Evolutionary conservation across 2,797 vertebrate species (phyloP).

Genomic region (Leptodactylus fallax): DNA sequence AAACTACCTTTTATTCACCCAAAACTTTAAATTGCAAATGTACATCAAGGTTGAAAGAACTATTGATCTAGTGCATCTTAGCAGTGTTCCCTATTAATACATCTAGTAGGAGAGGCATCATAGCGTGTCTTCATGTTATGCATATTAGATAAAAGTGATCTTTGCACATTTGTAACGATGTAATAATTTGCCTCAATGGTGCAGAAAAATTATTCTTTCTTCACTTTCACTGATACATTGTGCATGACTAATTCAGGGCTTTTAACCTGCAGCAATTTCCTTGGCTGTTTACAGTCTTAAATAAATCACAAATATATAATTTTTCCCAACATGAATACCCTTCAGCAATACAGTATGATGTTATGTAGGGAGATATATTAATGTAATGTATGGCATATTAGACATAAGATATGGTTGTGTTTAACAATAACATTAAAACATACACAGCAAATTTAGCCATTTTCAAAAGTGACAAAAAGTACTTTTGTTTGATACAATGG

Average conservation of each 20-base stretch:
- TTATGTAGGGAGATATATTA: not conserved
- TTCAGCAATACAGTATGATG: not conserved
- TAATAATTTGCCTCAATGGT: constrained; percentile 50
- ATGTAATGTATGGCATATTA: not conserved
- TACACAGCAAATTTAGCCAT: not conserved
- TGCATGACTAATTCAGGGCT: constrained; percentile 1
- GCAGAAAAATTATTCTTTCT: constrained; percentile 47
- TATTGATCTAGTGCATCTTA: not conserved
- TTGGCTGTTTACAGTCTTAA: constrained; percentile 1
- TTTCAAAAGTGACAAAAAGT: not conserved
- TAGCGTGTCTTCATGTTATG: constrained; percentile 26
- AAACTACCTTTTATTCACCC: too few relatives aligned
- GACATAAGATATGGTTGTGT: not conserved
- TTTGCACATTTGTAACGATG: constrained; percentile 37
- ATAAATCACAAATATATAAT: constrained; percentile 21
- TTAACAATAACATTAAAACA: not conserved
- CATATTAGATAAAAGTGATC: constrained; percentile 44
- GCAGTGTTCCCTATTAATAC: constrained; percentile 8
- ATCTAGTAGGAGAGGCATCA: constrained; percentile 42
- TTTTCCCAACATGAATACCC: not conserved
- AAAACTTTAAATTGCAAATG: not conserved
- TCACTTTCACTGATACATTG: not conserved
- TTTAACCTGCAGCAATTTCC: constrained; percentile 9
- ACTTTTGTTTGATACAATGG: too few relatives aligned
- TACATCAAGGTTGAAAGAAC: constrained; percentile 3